Evolutionary conservation across 2,888 invertebrate genomes (phyloP), one percentile per base, ranked within the genome.

Genomic region (Chesias legatella): DNA sequence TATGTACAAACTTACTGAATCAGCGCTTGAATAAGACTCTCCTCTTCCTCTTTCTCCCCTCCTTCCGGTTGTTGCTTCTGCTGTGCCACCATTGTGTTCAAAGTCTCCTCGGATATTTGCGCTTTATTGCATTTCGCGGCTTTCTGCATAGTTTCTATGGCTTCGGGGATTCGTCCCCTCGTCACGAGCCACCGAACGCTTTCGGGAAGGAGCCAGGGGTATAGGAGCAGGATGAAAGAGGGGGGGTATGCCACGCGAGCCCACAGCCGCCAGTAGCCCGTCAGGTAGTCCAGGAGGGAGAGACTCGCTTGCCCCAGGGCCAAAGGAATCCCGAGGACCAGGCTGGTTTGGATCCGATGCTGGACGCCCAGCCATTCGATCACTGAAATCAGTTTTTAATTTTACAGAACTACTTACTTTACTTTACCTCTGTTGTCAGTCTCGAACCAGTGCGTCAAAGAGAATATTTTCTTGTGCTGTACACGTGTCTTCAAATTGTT

Each of bases 321-420:
- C 60, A 94, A 92, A 43, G 93, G 93, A 7, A 93, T 89, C 33
- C 93, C 92, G 6, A 94, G 89, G 30, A 94, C 79, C 33, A 93
- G 89, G 46, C 94, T 93, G 3, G 92, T 93, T 24, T 94, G 72
- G 10, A 94, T 93, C 23, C 95, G 89, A 33, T 92, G 91, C 45
- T 91, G 90, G 6, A 93, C 93, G 0, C 94, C 94, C 13, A 95
- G 92, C 76, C 95, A 89, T 72, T 96, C 95, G 52, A 95, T 91
- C 66, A 92, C 94, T 94, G 76, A 0, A 78, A 7, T 7, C 1
- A 30, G 17, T 6, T 5, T 30, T 6, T 7, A 26, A 24, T 24
- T 5, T 17, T 3, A 3, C 5, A 5, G 9, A 39, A 28, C 10
- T 28, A 7, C 22, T 28, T 36, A 24, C n/a, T n/a, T n/a, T n/a